Evolutionary conservation across 2,888 invertebrate species (phyloP).

Genomic region (Lasioglossum oenotherae): DNA sequence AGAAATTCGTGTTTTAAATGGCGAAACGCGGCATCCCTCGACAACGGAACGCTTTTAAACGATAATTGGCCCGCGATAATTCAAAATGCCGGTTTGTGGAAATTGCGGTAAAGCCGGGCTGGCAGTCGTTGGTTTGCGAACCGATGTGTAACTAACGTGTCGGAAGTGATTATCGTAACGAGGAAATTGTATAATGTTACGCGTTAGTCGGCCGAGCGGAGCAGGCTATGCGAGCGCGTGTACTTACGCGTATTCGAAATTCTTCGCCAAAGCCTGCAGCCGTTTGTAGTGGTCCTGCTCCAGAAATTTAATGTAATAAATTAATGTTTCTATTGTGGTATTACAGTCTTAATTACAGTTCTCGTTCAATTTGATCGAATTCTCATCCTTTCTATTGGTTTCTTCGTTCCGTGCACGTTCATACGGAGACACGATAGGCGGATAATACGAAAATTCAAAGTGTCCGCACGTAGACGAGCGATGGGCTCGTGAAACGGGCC

Average conservation of each 20-base stretch:
- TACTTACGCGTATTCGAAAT: conserved; percentile 2
- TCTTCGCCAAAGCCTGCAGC: not conserved
- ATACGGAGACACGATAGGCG: not conserved
- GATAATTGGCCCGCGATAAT: conserved; percentile 18
- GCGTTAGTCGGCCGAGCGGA: conserved; percentile 17
- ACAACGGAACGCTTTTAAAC: not conserved
- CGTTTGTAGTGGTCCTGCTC: not conserved
- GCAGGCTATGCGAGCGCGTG: conserved; percentile 8
- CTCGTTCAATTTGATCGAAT: not conserved
- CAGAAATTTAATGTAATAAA: too few relatives aligned
- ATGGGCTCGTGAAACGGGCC: conserved; percentile 59
- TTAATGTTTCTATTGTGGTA: not conserved
- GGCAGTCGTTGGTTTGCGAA: conserved; percentile 36
- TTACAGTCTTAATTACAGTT: too few relatives aligned
- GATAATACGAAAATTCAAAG: conserved; percentile 55
- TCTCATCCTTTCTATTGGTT: not conserved
- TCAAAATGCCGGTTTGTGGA: conserved; percentile 16
- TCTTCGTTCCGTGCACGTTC: not conserved
- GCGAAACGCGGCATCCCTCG: not conserved
- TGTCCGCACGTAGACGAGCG: conserved; percentile 51
- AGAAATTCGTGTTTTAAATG: not conserved
- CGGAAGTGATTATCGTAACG: conserved; percentile 52
- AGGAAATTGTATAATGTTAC: conserved; percentile 47
- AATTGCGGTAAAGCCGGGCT: conserved; percentile 5
- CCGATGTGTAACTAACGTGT: conserved; percentile 47